phyloP scores from a whole-genome alignment of 2,113 vertebrate genomes.

The Pterocles gutturalis region DNA sequence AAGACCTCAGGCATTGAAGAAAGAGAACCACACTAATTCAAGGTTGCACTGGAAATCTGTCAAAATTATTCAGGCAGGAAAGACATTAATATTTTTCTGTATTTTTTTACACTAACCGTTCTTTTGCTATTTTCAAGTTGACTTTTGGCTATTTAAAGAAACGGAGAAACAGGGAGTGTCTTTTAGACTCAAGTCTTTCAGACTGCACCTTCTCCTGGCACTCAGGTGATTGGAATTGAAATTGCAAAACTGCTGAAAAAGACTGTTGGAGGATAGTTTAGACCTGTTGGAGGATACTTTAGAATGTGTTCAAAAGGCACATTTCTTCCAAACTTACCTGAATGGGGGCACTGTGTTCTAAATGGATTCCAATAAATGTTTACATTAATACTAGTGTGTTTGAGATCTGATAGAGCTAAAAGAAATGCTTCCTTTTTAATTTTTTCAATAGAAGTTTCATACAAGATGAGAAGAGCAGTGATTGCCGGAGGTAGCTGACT shows the following conservation, averaged over 20 bases:
- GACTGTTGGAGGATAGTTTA: not conserved
- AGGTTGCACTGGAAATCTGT: not conserved
- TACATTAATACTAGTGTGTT: not conserved
- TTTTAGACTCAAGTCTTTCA: not conserved
- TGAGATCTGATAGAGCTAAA: not conserved
- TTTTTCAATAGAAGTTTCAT: not conserved
- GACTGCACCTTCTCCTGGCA: not conserved
- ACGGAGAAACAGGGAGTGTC: not conserved
- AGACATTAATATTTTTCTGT: not conserved
- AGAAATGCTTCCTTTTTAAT: not conserved
- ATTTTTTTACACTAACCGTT: not conserved
- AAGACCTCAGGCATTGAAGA: not conserved
- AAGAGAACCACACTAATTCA: not conserved
- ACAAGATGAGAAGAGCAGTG: not conserved
- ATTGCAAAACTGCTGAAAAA: not conserved
- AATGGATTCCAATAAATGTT: not conserved
- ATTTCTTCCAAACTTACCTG: not conserved
- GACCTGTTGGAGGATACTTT: not conserved
- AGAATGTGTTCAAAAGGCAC: not conserved
- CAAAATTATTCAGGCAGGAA: not conserved
- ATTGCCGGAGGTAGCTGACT: not conserved
- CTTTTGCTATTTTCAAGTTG: not conserved
- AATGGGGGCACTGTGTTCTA: not conserved
- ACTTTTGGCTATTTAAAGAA: not conserved
- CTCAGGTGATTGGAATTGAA: not conserved